Base-by-base conservation (phyloP, 1,140 invertebrate species). In the Lepidostoma basale region DNA sequence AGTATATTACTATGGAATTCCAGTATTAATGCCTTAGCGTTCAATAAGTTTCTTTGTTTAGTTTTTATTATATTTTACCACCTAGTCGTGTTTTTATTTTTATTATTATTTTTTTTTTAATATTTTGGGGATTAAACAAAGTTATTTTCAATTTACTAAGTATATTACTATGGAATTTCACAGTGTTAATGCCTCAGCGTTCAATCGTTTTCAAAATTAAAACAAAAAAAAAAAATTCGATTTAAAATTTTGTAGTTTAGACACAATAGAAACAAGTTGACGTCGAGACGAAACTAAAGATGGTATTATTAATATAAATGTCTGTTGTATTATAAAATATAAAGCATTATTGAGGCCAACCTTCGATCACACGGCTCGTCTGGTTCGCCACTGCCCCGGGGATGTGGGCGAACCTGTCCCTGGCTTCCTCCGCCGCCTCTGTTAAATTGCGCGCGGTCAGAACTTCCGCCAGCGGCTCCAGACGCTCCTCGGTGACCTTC, bases 371-470 rank as follows among this genome's bases (percentile, higher is more conserved):
- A 59, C 69, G 52, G 16, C 74, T 74, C 1, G 80, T 83, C 67
- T 83, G 82, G 23, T 74, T 72, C 3, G 74, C 70, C 28, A 83
- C 78, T 45, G 76, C 75, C 16, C 77, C 75, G 1, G 82, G 81
- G 52, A 83, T 68, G 23, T 75, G 76, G 33, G 73, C 73, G 33
- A 83, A 78, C 40, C 82, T 77, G 62, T 78, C 74, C 36, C 76
- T 77, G 0, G 80, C 80, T 9, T 62, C 52, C 1, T 77, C 74
- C 73, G 81, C 78, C 1, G 80, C 78, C 30, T 74, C 68, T 1
- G 80, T 83, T 47, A 83, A 70, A 64, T 83, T 83, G 3, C 78
- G 73, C 4, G 81, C 79, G 14, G 77, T 80, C 25, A 83, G 67
- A 45, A 74, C 70, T 16, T 75, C 76, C 0, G 81, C 73, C 26